Evolutionary conservation across 1,140 invertebrate species (phyloP).

Genomic region (Dreissena polymorpha): DNA sequence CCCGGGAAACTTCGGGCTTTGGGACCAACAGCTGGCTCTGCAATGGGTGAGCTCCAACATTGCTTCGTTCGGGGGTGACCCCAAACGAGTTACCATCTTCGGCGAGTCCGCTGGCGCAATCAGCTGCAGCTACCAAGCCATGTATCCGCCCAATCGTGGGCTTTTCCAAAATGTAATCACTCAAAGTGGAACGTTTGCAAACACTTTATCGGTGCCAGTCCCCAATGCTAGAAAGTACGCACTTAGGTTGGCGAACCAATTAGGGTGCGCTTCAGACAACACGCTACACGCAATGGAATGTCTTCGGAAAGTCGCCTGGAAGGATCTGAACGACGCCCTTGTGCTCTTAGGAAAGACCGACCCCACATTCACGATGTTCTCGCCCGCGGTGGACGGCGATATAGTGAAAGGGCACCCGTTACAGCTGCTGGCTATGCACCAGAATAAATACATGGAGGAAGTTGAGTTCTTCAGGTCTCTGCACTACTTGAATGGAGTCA

Average conservation of each 20-base stretch:
- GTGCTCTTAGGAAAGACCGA: too few species aligned
- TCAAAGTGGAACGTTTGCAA: slow-evolving; percentile 15
- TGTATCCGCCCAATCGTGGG: slow-evolving; percentile 34
- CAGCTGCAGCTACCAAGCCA: slow-evolving; percentile 23
- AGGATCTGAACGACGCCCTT: not conserved
- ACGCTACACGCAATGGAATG: not conserved
- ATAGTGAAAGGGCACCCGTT: too few species aligned
- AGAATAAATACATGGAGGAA: too few species aligned
- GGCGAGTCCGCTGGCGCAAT: slow-evolving; percentile 93
- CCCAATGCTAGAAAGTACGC: too few species aligned
- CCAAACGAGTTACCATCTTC: slow-evolving; percentile 84
- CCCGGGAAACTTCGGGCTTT: slow-evolving; percentile 68
- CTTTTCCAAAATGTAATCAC: slow-evolving; percentile 49
- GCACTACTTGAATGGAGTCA: too few species aligned
- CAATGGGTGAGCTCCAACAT: slow-evolving; percentile 88
- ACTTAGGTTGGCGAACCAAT: too few species aligned
- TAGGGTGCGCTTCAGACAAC: not conserved
- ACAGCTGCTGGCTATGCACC: too few species aligned
- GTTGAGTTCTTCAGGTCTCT: not conserved
- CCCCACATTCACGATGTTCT: too few species aligned
- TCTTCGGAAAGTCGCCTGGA: not conserved
- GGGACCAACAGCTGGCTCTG: slow-evolving; percentile 82
- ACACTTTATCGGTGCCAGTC: not conserved
- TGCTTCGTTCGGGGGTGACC: slow-evolving; percentile 87
- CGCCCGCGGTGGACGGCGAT: too few species aligned